phyloP scores from a whole-genome alignment of 2,797 vertebrate genomes.

The Labeo calbasu region DNA sequence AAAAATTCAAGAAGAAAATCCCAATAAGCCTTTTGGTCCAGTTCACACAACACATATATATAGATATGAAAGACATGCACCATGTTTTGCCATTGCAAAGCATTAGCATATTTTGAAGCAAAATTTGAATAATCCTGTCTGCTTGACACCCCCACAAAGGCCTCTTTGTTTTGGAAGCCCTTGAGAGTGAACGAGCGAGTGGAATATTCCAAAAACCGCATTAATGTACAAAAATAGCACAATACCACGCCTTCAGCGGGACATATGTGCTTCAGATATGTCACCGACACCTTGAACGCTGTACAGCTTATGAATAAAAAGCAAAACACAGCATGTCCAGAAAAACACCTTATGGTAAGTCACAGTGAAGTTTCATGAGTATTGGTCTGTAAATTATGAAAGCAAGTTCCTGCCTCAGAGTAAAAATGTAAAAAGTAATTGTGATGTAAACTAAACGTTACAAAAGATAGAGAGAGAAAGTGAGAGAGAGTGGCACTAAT shows the following conservation, averaged over 20 bases:
- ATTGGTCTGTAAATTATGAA: background rate
- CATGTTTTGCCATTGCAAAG: slow-evolving; percentile 38
- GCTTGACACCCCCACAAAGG: slow-evolving; percentile 50
- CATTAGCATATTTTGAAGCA: slow-evolving; percentile 53
- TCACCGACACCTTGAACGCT: background rate
- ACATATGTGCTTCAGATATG: slow-evolving; percentile 31
- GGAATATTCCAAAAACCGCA: slow-evolving; percentile 45
- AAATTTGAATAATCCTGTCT: slow-evolving; percentile 58
- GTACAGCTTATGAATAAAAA: background rate
- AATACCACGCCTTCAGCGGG: background rate
- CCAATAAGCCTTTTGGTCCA: background rate
- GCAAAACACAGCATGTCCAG: background rate
- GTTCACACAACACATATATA: background rate
- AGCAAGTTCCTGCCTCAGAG: background rate
- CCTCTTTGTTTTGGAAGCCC: slow-evolving; percentile 49
- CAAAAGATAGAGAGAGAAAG: slow-evolving; percentile 16
- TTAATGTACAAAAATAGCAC: slow-evolving; percentile 42
- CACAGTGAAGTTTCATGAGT: background rate
- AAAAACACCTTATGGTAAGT: background rate
- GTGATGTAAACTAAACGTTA: background rate
- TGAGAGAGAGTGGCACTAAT: slow-evolving; percentile 19
- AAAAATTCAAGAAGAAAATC: background rate
- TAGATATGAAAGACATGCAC: slow-evolving; percentile 28
- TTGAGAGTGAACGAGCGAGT: slow-evolving; percentile 10
- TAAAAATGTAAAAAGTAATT: background rate